Base-by-base conservation (phyloP, 2,113 vertebrate species). In the Hyla sarda region DNA sequence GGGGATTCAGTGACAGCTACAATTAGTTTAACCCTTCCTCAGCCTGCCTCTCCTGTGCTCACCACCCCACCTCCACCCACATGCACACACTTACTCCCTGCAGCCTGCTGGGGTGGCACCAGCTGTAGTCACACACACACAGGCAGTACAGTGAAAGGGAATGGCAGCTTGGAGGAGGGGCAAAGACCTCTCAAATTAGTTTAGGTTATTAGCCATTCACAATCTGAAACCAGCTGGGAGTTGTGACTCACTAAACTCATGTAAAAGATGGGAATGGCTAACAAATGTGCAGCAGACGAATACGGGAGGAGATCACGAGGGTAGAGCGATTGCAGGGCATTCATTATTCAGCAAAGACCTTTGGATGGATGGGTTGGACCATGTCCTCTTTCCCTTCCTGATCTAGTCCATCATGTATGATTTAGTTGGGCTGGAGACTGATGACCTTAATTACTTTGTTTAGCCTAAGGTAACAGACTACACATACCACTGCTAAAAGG, bases 131-230 rank as follows among this genome's bases (percentile, higher is more conserved):
- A 81, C 50, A 76, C 56, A 69, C 72, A 74, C 71, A 32, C 45
- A 86, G 34, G 21, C 77, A 72, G 77, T 81, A 73, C 77, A 73
- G 62, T 58, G 76, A 58, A 58, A 86, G 47, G 62, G 52, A 52
- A 47, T 86, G 76, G 50, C 77, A 54, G 62, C 45, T 58, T 58
- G 84, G 76, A 30, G 84, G 84, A 86, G 84, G 84, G 77, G 75
- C 65, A 28, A 73, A 50, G 84, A 72, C 82, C 84, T 86, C 65
- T 47, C 8, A 80, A 86, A 80, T 86, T 80, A 86, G 84, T 81
- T 81, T 86, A 81, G 77, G 84, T 81, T 86, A 86, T 81, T 81
- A 86, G 84, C 84, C 84, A 86, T 86, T 86, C 75, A 73, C 77
- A 78, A 86, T 80, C 62, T 54, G 75, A 85, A 79, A 69, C 74